Evolutionary conservation across 2,113 vertebrate species (phyloP).

Genomic region (Nipponia nippon): DNA sequence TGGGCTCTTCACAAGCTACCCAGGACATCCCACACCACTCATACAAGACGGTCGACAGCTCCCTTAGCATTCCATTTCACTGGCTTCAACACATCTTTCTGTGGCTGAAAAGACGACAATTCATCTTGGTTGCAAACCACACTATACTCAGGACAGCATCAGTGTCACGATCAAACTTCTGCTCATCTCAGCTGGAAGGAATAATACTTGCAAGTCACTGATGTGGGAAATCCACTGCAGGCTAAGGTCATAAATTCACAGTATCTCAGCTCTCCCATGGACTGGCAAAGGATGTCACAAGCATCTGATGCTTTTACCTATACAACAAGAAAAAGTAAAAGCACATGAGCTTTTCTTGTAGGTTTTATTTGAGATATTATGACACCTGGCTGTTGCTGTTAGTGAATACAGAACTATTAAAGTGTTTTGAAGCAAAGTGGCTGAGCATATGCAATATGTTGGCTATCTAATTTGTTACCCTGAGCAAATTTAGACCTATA

Average conservation of each 20-base stretch:
- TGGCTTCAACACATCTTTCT: background rate
- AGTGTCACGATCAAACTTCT: background rate
- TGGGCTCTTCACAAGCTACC: background rate
- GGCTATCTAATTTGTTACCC: background rate
- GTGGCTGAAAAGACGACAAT: background rate
- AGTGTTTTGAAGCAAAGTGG: background rate
- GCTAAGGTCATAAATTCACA: background rate
- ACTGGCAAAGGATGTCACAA: background rate
- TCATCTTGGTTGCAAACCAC: background rate
- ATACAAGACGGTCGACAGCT: background rate
- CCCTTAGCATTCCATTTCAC: background rate
- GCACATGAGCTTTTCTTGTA: background rate
- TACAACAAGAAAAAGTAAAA: background rate
- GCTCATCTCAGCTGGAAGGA: background rate
- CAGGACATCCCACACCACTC: background rate
- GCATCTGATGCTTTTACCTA: background rate
- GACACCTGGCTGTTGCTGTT: background rate
- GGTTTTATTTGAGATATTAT: background rate
- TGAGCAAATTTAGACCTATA: background rate
- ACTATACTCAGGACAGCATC: background rate
- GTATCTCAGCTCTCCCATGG: background rate
- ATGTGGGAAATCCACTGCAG: background rate
- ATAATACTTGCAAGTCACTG: background rate
- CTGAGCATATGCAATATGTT: background rate
- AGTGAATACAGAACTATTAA: background rate